Base-by-base conservation (phyloP, 2,888 invertebrate genomes). In the Megamerina dolium region DNA sequence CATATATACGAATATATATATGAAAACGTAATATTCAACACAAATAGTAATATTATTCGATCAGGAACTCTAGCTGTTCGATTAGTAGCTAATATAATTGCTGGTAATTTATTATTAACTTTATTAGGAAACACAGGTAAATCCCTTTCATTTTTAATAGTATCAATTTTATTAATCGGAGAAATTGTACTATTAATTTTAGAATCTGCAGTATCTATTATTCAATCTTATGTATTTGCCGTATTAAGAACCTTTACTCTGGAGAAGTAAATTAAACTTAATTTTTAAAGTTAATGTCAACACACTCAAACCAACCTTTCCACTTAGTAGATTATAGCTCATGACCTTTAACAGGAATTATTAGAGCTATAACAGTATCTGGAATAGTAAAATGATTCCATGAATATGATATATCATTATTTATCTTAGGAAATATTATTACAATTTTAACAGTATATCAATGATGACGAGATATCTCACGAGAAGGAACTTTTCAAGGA, bases 391-490 rank as follows among this genome's bases (percentile, higher is more conserved):
- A 78, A 77, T 79, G 78, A 77, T 81, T 82, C 19, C 77, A 80
- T 66, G 68, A 73, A 59, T 76, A 71, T 69, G 68, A 74, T 55
- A 66, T n/a, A n/a, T n/a, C n/a, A n/a, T n/a, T n/a, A n/a, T n/a
- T n/a, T n/a, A n/a, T n/a, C n/a, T n/a, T n/a, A n/a, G n/a, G n/a
- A n/a, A n/a, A n/a, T n/a, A n/a, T n/a, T n/a, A n/a, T n/a, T n/a
- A n/a, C n/a, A n/a, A n/a, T n/a, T n/a, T n/a, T n/a, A n/a, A n/a
- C n/a, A n/a, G n/a, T n/a, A n/a, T n/a, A n/a, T n/a, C n/a, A 82
- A 78, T 83, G 81, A 79, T 82, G 82, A 77, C 81, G 81, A 63
- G 81, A 83, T 73, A 66, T 83, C 32, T 73, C 74, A 16, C 82
- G 82, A 53, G 83, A 84, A 76, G 74, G 80, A 53, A 79, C 81